Percentiles rank a stretch among this genome's conserved stretches.
These are phyloP conservation scores for Latheticus oryzae DNA, from an alignment of 2,888 invertebrate genomes.

Conservation along the genomic window DNA sequence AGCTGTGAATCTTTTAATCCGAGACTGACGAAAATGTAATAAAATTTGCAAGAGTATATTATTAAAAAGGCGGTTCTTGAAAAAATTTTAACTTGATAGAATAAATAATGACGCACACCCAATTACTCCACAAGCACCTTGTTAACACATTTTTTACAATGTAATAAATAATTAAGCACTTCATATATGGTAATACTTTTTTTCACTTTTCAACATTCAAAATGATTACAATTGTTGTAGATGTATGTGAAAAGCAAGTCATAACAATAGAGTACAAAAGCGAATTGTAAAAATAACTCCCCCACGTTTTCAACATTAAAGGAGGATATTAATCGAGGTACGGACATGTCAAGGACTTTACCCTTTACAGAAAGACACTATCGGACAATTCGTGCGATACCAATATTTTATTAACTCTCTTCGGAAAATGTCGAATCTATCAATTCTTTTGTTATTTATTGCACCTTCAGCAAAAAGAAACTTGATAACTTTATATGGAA, in stretches of 20 bases:
- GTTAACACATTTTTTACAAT: slow-evolving; percentile 13
- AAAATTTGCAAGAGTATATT: slow-evolving; percentile 2
- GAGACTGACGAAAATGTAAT: not conserved
- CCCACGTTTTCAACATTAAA: slow-evolving; percentile 1
- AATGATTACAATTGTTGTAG: not conserved
- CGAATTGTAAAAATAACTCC: slow-evolving; percentile 15
- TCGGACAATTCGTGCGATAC: slow-evolving; percentile 23
- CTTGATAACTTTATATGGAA: slow-evolving; percentile 21
- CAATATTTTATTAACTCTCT: slow-evolving; percentile 32
- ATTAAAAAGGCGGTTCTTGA: slow-evolving; percentile 6
- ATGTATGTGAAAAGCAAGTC: too few species aligned
- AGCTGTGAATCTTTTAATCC: slow-evolving; percentile 6
- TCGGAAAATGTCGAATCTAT: slow-evolving; percentile 14
- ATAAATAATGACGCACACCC: slow-evolving; percentile 3
- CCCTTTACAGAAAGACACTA: slow-evolving; percentile 20
- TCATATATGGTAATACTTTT: too few species aligned
- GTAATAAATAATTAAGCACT: slow-evolving; percentile 5
- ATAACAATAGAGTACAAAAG: slow-evolving; percentile 1
- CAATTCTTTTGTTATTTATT: slow-evolving; percentile 27
- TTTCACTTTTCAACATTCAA: too few species aligned
- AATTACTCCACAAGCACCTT: slow-evolving; percentile 2
- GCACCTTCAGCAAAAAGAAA: slow-evolving; percentile 12
- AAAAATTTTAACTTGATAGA: slow-evolving; percentile 6
- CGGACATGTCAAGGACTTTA: slow-evolving; percentile 23
- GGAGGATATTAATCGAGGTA: slow-evolving; percentile 25